Evolutionary conservation across 64 coral and sea anemone genomes (phyloP), one percentile per base, ranked within the genome.

Genomic region (Montipora cactus): DNA sequence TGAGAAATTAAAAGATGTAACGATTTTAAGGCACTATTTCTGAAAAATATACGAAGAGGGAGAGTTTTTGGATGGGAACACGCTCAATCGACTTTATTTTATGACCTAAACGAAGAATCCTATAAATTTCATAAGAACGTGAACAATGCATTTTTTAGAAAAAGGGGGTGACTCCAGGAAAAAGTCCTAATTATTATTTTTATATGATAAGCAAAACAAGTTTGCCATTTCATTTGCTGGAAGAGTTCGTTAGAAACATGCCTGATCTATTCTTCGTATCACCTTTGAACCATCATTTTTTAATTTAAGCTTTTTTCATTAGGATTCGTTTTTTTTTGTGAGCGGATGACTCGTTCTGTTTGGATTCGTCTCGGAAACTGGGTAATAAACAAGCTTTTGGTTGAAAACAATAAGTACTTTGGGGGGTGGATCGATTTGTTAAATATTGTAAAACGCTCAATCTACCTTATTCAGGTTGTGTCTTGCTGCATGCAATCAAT

Each of bases 281-380:
- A 0, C 16, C 15, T 16, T 11, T 5, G 81, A 22, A 46, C 15
- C 18, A 4, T 8, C 23, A 45, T 37, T 22, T 51, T 28, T 28
- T 67, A 11, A 47, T 12, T 23, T 44, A 37, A 37, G 37, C 37
- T 37, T 82, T 62, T 82, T 82, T 81, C 79, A 81, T 81, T 59
- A 82, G 21, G 53, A 23, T 68, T 47, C 81, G 3, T 44, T 84
- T 23, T 84, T 5, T 37, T 84, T 47, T 67, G 9, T 84, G 12
- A 66, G 18, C 66, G 81, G 67, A 84, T 58, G 64, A 67, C 67
- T 6, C 59, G 81, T 67, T 58, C 61, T 47, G 61, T 84, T 84
- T 84, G 59, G 66, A 19, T 86, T 86, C 71, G 10, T 67, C 47
- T 84, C 81, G 37, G 62, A 66, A 84, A 84, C 59, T 84, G 37